A percentile compares a stretch with the other conserved stretches of the same genome.
Conservation (phyloP, 2,113 vertebrate species). For the Lepidothrix coronata region DNA sequence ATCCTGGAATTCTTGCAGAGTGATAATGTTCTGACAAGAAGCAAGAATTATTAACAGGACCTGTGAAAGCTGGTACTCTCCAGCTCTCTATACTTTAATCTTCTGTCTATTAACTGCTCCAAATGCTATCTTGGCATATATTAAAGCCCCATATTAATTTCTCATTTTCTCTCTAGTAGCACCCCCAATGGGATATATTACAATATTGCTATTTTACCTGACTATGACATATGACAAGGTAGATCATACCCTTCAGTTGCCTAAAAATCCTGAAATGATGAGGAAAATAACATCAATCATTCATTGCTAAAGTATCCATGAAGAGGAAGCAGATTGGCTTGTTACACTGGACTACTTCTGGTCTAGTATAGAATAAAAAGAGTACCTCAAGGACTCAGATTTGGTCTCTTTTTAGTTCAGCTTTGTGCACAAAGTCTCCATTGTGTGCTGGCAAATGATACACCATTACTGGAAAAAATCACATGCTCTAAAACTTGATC, state of each 20-base stretch:
- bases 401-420: background rate
- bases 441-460: background rate
- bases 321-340: constrained; percentile 43
- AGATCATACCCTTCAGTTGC: constrained; percentile 16
- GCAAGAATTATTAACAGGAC: constrained; percentile 30
- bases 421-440: background rate
- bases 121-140: background rate
- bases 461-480: background rate
- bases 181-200: background rate
- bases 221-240: constrained; percentile 26
- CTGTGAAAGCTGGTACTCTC: constrained; percentile 27
- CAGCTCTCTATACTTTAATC: constrained; percentile 8
- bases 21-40: constrained; percentile 15
- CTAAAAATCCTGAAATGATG: constrained; percentile 26
- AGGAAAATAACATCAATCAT: constrained; percentile 43
- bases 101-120: constrained; percentile 10
- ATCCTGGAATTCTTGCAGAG: background rate
- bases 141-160: constrained; percentile 39
- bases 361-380: background rate
- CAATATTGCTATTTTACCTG: constrained; percentile 38
- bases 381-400: background rate
- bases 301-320: constrained; percentile 21
- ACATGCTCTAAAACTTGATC: background rate
- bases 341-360: constrained; percentile 46
- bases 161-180: constrained; percentile 31